phyloP scores from a whole-genome alignment of 1,140 invertebrate genomes.

The Hermetia illucens region DNA sequence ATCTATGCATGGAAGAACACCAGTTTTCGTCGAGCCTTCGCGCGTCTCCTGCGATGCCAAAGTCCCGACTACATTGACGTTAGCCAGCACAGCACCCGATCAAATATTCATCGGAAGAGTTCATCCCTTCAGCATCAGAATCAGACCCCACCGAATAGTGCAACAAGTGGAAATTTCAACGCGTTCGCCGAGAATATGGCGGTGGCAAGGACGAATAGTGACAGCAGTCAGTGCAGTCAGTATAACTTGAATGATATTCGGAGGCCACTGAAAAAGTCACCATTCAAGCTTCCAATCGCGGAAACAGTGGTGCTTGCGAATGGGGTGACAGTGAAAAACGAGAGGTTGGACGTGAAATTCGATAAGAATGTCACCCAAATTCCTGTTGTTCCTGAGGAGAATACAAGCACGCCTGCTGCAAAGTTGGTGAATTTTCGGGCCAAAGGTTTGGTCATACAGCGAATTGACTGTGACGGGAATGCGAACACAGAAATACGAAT shows the following conservation, averaged over 20 bases:
- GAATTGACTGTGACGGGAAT: not conserved
- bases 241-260: too few relatives aligned
- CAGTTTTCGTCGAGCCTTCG: constrained; percentile 53
- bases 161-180: not conserved
- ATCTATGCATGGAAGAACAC: constrained; percentile 72
- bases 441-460: not conserved
- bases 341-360: too few relatives aligned
- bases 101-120: constrained; percentile 4
- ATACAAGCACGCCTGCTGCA: too few relatives aligned
- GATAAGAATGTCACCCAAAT: too few relatives aligned
- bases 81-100: constrained; percentile 12
- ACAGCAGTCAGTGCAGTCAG: too few relatives aligned
- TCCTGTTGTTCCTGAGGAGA: too few relatives aligned
- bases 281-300: too few relatives aligned
- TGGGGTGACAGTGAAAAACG: too few relatives aligned
- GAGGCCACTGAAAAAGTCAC: too few relatives aligned
- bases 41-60: constrained; percentile 44
- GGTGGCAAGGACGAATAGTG: not conserved
- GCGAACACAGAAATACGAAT: not conserved
- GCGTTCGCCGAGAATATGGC: not conserved
- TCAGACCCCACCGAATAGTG: not conserved
- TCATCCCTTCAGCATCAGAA: constrained; percentile 3
- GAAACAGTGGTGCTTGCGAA: too few relatives aligned
- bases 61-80: constrained; percentile 31
- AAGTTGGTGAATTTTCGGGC: too few relatives aligned